These are phyloP conservation scores for Syngnathus rostellatus DNA, from an alignment of 2,797 vertebrate genomes.

Conservation along the genomic window DNA sequence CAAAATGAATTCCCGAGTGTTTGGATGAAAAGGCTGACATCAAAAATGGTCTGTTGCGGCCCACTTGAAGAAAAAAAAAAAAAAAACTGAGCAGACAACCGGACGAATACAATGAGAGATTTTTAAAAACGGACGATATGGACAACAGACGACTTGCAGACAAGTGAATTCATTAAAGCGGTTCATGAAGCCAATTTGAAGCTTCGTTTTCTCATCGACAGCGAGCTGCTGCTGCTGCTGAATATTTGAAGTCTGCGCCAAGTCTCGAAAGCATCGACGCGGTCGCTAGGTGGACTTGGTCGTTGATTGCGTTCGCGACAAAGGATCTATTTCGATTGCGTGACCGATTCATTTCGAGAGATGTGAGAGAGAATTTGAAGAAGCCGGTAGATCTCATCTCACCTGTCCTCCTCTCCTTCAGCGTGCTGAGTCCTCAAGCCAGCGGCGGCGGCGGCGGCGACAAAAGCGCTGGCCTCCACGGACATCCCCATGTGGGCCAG, in stretches of 20 bases:
- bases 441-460: conserved; percentile 72
- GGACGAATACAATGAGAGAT: no score
- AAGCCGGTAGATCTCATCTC: conserved; percentile 47
- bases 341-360: not conserved
- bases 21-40: conserved; percentile 4
- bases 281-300: not conserved
- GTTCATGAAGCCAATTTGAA: no score
- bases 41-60: not conserved
- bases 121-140: not conserved
- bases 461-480: conserved; percentile 59
- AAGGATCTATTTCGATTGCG: no score
- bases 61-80: not conserved
- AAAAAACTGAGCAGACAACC: not conserved
- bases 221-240: not conserved
- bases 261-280: not conserved
- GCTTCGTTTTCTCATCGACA: no score
- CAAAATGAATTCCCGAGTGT: not conserved
- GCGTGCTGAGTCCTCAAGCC: conserved; percentile 79
- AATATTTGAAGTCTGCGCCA: not conserved
- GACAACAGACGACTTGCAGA: not conserved
- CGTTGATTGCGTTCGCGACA: no score
- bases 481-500: conserved; percentile 60
- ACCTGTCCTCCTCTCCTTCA: conserved; percentile 96
- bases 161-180: no score
- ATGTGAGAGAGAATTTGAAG: conserved; percentile 1